Percentiles rank a stretch among this genome's conserved stretches.
These are phyloP conservation scores for Steatornis caripensis DNA, from an alignment of 2,113 vertebrate genomes.

Conservation along the genomic window DNA sequence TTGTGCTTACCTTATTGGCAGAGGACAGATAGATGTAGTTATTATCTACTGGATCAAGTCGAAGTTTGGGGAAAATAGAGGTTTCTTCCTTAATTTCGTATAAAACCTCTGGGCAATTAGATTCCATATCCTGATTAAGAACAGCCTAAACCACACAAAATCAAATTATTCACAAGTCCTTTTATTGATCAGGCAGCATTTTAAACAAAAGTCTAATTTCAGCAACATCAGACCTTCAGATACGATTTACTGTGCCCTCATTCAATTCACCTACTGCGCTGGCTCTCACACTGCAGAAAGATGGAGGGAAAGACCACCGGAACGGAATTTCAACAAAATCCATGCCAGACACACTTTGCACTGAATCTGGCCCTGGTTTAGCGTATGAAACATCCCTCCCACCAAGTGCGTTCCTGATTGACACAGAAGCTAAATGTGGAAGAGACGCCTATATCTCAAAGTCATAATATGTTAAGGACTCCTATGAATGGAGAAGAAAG, in stretches of 20 bases:
- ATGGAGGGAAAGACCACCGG: background rate
- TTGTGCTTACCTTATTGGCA: slow-evolving; percentile 77
- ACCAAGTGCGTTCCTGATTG: background rate
- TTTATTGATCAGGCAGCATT: background rate
- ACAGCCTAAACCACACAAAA: slow-evolving; percentile 75
- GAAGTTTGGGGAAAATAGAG: slow-evolving; percentile 78
- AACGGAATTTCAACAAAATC: background rate
- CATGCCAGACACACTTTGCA: background rate
- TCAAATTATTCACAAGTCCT: slow-evolving; percentile 1
- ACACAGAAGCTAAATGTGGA: background rate
- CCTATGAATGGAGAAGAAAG: background rate
- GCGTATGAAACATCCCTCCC: background rate
- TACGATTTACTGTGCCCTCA: background rate
- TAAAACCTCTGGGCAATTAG: slow-evolving; percentile 81
- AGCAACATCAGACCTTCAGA: background rate
- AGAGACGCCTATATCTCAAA: background rate
- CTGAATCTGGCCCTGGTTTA: background rate
- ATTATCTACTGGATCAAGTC: slow-evolving; percentile 77
- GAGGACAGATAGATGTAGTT: slow-evolving; percentile 84
- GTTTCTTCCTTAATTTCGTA: slow-evolving; percentile 81
- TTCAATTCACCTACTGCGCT: background rate
- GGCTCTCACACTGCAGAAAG: background rate
- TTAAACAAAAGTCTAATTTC: background rate
- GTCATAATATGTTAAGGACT: background rate
- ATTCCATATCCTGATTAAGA: slow-evolving; percentile 76